A percentile compares a stretch with the other conserved stretches of the same genome.
These are phyloP conservation scores for Hyposmocoma kahamanoa DNA, from an alignment of 1,140 invertebrate species.

Conservation along the genomic window DNA sequence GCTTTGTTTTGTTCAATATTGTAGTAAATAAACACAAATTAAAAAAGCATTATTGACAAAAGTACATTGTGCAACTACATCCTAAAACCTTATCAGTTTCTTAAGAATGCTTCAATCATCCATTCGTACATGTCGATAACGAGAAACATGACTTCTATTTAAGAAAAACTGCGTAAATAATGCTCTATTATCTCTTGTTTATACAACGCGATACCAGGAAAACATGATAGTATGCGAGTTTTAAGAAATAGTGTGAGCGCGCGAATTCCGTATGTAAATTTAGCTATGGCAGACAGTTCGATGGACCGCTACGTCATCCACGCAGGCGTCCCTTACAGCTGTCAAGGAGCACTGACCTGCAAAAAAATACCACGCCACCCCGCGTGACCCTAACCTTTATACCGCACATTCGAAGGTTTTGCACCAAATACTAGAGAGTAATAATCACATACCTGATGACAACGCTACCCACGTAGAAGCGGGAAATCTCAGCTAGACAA, in stretches of 20 bases:
- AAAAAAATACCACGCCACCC: slow-evolving; percentile 49
- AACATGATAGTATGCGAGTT: slow-evolving; percentile 13
- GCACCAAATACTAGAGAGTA: too few relatives aligned
- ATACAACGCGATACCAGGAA: slow-evolving; percentile 13
- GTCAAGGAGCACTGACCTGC: slow-evolving; percentile 61
- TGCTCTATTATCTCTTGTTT: not conserved
- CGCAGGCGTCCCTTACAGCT: slow-evolving; percentile 51
- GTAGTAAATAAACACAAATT: too few relatives aligned
- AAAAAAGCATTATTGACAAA: too few relatives aligned
- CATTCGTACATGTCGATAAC: not conserved
- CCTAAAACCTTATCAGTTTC: too few relatives aligned
- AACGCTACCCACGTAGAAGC: slow-evolving; percentile 27
- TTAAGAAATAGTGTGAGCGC: not conserved
- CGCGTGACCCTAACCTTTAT: slow-evolving; percentile 48
- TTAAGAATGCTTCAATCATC: too few relatives aligned
- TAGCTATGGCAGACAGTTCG: slow-evolving; percentile 51
- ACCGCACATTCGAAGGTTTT: too few relatives aligned
- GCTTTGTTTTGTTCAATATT: too few relatives aligned
- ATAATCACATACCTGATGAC: too few relatives aligned
- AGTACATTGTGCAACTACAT: too few relatives aligned
- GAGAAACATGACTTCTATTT: slow-evolving; percentile 12
- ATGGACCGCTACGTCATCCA: slow-evolving; percentile 50
- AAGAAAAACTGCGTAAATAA: not conserved
- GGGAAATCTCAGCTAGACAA: slow-evolving; percentile 53
- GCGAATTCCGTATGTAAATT: slow-evolving; percentile 28